These are phyloP conservation scores for Neotragus moschatus DNA, from an alignment of 2,113 vertebrate species.

Conservation along the genomic window DNA sequence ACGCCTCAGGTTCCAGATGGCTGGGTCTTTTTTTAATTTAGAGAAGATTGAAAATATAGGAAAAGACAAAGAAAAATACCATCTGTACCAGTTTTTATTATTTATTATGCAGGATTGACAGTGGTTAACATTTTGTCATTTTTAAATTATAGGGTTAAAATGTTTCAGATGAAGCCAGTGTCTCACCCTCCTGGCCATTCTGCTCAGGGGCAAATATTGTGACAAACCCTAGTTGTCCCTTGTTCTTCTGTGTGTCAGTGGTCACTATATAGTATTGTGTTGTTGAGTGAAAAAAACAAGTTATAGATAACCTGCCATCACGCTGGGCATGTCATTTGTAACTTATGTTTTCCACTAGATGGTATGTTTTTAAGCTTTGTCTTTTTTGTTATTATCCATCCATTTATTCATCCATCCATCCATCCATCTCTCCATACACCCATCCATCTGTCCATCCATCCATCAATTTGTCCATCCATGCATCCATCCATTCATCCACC, in stretches of 20 bases:
- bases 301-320: neutral
- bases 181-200: neutral
- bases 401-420: too few relatives aligned
- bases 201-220: neutral
- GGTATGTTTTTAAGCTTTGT: neutral
- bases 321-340: neutral
- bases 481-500: neutral
- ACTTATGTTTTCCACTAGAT: neutral
- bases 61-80: neutral
- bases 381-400: neutral
- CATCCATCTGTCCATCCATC: too few relatives aligned
- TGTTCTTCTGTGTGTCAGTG: accelerated
- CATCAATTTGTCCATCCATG: neutral
- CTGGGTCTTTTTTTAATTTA: neutral
- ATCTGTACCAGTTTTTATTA: neutral
- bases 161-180: neutral
- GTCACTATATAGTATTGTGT: accelerated
- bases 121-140: neutral
- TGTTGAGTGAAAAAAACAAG: neutral
- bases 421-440: accelerated
- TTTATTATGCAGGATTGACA: neutral
- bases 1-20: accelerated
- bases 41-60: neutral
- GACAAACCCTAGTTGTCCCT: neutral
- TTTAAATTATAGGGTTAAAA: neutral